phyloP scores from a whole-genome alignment of 1,140 invertebrate genomes.

The Bombus haemorrhoidalis region DNA sequence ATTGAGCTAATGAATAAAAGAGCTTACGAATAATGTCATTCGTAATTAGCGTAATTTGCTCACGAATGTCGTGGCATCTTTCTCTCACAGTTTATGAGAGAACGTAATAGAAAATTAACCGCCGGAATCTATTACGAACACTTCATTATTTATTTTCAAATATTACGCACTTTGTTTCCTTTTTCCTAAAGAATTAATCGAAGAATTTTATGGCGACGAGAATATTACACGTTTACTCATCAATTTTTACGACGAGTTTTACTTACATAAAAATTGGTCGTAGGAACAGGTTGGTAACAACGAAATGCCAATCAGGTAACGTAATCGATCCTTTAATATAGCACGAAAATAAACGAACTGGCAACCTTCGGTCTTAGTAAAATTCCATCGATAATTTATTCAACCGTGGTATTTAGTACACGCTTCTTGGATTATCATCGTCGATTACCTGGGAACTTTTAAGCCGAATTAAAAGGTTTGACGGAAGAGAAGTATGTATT shows the following conservation, averaged over 20 bases:
- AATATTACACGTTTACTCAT: neutral
- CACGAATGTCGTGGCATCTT: no score
- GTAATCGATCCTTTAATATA: neutral
- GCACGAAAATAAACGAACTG: conserved; percentile 29
- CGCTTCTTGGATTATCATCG: neutral
- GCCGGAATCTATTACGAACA: neutral
- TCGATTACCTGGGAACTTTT: neutral
- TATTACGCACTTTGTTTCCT: neutral
- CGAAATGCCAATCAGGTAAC: neutral
- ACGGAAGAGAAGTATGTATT: neutral
- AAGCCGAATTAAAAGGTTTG: neutral
- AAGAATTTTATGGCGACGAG: neutral
- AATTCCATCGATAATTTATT: conserved; percentile 32
- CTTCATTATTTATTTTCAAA: neutral
- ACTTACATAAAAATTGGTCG: no score
- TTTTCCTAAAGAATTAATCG: neutral
- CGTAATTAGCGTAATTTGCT: neutral
- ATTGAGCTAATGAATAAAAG: conserved; percentile 2
- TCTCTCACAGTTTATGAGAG: neutral
- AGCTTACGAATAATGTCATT: neutral
- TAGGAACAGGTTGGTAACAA: neutral
- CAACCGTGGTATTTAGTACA: conserved; percentile 3
- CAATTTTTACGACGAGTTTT: neutral
- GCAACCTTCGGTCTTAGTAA: neutral
- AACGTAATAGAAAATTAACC: neutral